Conservation (phyloP, 2,888 invertebrate species). For the Polydesmus complanatus region DNA sequence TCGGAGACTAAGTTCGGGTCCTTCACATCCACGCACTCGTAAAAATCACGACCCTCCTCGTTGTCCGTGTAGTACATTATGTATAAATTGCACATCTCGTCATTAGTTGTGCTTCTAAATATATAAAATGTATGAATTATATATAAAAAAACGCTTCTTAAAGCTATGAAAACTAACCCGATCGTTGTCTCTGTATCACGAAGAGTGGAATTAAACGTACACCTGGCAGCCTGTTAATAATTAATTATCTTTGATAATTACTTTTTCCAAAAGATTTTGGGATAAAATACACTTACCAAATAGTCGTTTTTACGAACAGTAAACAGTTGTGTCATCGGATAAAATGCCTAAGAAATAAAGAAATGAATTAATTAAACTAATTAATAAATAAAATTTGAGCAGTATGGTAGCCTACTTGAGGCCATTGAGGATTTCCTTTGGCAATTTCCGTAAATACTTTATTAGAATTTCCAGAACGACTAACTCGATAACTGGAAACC, state of each 20-base stretch:
- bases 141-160: not conserved
- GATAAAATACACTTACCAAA: slow-evolving; percentile 27
- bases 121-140: not conserved
- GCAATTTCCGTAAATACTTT: slow-evolving; percentile 31
- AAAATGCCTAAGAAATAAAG: slow-evolving; percentile 35
- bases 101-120: slow-evolving; percentile 32
- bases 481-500: slow-evolving; percentile 32
- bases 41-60: slow-evolving; percentile 20
- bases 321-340: slow-evolving; percentile 33
- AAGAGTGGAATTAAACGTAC: slow-evolving; percentile 39
- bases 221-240: slow-evolving; percentile 35
- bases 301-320: slow-evolving; percentile 36
- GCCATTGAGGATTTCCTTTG: slow-evolving; percentile 46
- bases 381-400: too few relatives aligned
- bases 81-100: slow-evolving; percentile 42
- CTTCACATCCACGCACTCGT: slow-evolving; percentile 21
- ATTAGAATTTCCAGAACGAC: slow-evolving; percentile 21
- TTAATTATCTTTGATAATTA: slow-evolving; percentile 6
- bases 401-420: too few relatives aligned
- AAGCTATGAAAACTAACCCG: slow-evolving; percentile 31
- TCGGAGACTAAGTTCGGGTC: slow-evolving; percentile 23
- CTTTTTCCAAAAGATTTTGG: not conserved
- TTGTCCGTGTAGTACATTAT: slow-evolving; percentile 37
- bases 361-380: not conserved
- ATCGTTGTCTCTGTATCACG: slow-evolving; percentile 32